Percentiles rank a stretch among this genome's conserved stretches.
Evolutionary conservation across 1,140 invertebrate genomes (phyloP).

Genomic region (Camponotus vicinus): DNA sequence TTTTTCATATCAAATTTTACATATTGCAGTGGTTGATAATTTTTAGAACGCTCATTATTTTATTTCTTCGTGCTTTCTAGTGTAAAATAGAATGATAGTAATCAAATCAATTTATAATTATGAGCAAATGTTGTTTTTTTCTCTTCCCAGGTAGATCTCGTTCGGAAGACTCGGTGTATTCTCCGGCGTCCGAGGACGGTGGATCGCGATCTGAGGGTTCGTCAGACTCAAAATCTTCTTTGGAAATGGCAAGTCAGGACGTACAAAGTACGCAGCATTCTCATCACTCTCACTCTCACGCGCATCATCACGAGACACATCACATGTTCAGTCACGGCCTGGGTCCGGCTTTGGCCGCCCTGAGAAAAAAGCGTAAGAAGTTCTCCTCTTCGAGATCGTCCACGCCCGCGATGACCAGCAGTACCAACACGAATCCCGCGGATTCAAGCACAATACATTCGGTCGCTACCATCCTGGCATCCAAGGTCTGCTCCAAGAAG

Average conservation of each 20-base stretch:
- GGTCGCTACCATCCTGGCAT: conserved; percentile 65
- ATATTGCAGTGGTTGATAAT: not conserved
- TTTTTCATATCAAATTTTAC: not conserved
- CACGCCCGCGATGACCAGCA: conserved; percentile 86
- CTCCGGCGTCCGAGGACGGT: conserved; percentile 83
- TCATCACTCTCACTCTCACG: conserved; percentile 65
- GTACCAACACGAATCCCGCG: conserved; percentile 81
- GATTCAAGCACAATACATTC: conserved; percentile 78
- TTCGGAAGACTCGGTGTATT: conserved; percentile 94
- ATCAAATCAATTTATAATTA: not conserved
- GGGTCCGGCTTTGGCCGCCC: conserved; percentile 88
- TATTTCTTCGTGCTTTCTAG: conserved; percentile 13
- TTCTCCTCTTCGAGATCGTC: conserved; percentile 92
- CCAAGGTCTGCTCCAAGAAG: conserved; percentile 78
- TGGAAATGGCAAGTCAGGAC: conserved; percentile 77
- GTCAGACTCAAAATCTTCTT: conserved; percentile 83
- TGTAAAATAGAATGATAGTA: not conserved
- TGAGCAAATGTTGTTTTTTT: not conserved
- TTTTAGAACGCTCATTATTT: not conserved
- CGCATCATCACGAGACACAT: conserved; percentile 78
- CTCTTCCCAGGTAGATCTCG: conserved; percentile 81
- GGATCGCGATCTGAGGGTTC: conserved; percentile 82
- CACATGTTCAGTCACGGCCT: conserved; percentile 79
- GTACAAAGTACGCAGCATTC: conserved; percentile 69
- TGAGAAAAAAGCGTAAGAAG: conserved; percentile 92